Base-by-base conservation (phyloP, 2,113 vertebrate species). In the Sander lucioperca region DNA sequence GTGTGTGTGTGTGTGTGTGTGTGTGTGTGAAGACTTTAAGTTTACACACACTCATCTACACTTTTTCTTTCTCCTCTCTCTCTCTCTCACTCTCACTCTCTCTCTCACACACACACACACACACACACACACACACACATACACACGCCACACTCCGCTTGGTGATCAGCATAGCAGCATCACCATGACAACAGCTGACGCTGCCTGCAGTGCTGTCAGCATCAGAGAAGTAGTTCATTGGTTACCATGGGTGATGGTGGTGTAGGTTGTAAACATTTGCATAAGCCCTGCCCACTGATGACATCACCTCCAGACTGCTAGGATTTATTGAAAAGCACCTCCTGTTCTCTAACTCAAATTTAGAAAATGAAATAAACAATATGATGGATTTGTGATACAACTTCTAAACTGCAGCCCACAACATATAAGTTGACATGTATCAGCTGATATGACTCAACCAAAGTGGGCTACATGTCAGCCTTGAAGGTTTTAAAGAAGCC, bases 131-230 rank as follows among this genome's bases (percentile, higher is more conserved):
- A 85, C 79, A 88, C 48, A 47, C 59, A 71, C 86, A 91, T 2
- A 54, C 84, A 91, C 87, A 80, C 54, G 84, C 74, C 87, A 80
- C 54, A 67, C 68, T 90, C 89, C 85, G 88, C 83, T 83, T 94
- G 88, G 90, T 90, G 80, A 95, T 94, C 91, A 90, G 91, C 87
- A 79, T 88, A 91, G 94, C 89, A 93, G 94, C 80, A 90, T 92
- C 79, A 74, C 95, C 93, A 96, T 88, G 82, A 95, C 95, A 96
- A 96, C 95, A 89, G 87, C 89, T 75, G 83, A 95, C 88, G 88
- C 75, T 21, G 54, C 74, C 71, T 30, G 57, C 80, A 76, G 66
- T 48, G 12, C 63, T 81, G 71, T 47, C 63, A 70, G 30, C 62
- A 78, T 86, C 79, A 61, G 80, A 77, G 69, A 82, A 15, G 53